Evolutionary conservation across 1,140 invertebrate species (phyloP).

Genomic region (Orussus abietinus): DNA sequence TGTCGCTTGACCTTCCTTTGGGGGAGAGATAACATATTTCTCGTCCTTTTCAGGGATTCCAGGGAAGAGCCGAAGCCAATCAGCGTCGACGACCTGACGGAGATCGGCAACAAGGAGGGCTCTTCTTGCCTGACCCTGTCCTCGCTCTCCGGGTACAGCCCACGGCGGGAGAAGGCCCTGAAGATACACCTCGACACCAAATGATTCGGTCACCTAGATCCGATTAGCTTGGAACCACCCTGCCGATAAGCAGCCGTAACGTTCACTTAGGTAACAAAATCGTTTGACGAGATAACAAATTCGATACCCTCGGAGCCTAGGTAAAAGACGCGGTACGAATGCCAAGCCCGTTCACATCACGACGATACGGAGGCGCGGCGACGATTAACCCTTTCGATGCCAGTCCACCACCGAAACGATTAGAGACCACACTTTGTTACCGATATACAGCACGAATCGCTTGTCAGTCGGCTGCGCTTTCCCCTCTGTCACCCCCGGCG

Average conservation of each 20-base stretch:
- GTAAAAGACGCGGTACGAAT: not conserved
- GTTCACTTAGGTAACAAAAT: constrained; percentile 19
- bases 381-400: constrained; percentile 22
- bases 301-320: constrained; percentile 2
- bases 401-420: too few relatives aligned
- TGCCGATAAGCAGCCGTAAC: constrained; percentile 13
- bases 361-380: constrained; percentile 6
- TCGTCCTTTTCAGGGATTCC: constrained; percentile 58
- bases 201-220: constrained; percentile 28
- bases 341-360: not conserved
- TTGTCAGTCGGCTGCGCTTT: too few relatives aligned
- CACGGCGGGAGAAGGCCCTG: constrained; percentile 66
- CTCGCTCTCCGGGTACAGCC: constrained; percentile 49
- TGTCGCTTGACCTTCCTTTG: too few relatives aligned
- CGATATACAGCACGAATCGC: too few relatives aligned
- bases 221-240: constrained; percentile 5
- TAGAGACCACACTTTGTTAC: too few relatives aligned
- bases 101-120: constrained; percentile 61
- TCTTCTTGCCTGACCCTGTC: constrained; percentile 43
- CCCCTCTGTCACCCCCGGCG: too few relatives aligned
- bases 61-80: constrained; percentile 58
- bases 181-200: constrained; percentile 69
- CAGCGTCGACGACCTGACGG: too few relatives aligned
- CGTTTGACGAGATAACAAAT: constrained; percentile 16
- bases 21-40: too few relatives aligned